A percentile compares a stretch with the other conserved stretches of the same genome.
Conservation (phyloP, 2,797 vertebrate species). For the Oreochromis mossambicus region DNA sequence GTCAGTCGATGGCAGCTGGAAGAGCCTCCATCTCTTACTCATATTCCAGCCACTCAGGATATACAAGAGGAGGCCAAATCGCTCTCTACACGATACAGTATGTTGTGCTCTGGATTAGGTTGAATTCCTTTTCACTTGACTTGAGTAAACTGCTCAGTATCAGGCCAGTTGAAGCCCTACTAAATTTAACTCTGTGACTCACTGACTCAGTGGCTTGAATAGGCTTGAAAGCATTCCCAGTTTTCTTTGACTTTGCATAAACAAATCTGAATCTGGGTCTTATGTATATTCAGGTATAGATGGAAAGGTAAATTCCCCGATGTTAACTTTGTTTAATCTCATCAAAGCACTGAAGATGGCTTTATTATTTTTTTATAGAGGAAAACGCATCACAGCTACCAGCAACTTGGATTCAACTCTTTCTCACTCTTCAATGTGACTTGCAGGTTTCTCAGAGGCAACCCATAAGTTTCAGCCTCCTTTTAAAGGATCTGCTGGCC, state of each 20-base stretch:
- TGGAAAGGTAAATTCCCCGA: neutral
- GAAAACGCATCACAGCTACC: neutral
- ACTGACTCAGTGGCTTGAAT: conserved; percentile 21
- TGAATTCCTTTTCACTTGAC: conserved; percentile 53
- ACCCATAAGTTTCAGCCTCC: conserved; percentile 30
- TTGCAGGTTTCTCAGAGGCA: conserved; percentile 62
- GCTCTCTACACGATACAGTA: conserved; percentile 69
- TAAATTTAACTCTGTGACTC: conserved; percentile 38
- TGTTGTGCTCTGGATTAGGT: conserved; percentile 51
- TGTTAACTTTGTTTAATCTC: neutral
- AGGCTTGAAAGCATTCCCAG: conserved; percentile 1
- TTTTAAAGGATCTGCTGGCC: conserved; percentile 26
- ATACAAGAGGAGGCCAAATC: conserved; percentile 81
- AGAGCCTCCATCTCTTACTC: conserved; percentile 77
- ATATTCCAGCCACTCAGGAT: conserved; percentile 82
- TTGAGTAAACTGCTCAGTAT: conserved; percentile 38
- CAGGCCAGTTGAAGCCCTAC: conserved; percentile 6
- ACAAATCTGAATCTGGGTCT: neutral
- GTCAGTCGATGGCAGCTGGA: conserved; percentile 75
- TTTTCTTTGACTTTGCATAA: neutral
- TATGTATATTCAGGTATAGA: neutral
- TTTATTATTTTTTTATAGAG: neutral
- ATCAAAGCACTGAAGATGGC: neutral
- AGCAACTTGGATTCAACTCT: neutral
- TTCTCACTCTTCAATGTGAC: neutral